Evolutionary conservation across 2,888 invertebrate species (phyloP).

Genomic region (Lasioglossum oenotherae): DNA sequence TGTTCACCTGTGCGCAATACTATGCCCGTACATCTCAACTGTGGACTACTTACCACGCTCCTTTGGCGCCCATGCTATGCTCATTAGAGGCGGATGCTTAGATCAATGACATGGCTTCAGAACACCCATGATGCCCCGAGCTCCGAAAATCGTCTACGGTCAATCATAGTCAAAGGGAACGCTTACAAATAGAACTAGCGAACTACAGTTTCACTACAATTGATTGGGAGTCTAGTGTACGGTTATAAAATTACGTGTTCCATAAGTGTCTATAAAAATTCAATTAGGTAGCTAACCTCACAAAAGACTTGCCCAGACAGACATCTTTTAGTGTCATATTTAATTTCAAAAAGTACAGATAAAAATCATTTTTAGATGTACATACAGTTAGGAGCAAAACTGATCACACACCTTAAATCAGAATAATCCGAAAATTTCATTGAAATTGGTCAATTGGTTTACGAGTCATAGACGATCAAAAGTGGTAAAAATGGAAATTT

Average conservation of each 20-base stretch:
- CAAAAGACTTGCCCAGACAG: neutral
- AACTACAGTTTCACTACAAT: neutral
- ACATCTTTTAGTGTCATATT: too few species aligned
- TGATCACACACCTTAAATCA: too few species aligned
- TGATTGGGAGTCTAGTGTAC: neutral
- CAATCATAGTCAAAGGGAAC: constrained; percentile 8
- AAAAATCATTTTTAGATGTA: too few species aligned
- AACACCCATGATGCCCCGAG: neutral
- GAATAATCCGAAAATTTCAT: too few species aligned
- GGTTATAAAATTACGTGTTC: neutral
- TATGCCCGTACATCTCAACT: neutral
- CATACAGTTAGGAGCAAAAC: too few species aligned
- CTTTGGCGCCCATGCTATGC: neutral
- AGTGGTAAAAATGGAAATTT: too few species aligned
- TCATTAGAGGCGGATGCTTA: constrained; percentile 1
- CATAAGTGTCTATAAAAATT: neutral
- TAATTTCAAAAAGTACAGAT: too few species aligned
- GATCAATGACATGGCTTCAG: neutral
- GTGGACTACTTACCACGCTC: neutral
- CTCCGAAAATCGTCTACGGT: constrained; percentile 2
- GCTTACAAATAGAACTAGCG: neutral
- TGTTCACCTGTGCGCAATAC: neutral
- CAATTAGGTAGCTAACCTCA: neutral
- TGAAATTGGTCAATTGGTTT: too few species aligned
- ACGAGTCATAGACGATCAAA: too few species aligned